Conservation (phyloP, 53 echinoderm and acorn worm species). For the Crossaster papposus region DNA sequence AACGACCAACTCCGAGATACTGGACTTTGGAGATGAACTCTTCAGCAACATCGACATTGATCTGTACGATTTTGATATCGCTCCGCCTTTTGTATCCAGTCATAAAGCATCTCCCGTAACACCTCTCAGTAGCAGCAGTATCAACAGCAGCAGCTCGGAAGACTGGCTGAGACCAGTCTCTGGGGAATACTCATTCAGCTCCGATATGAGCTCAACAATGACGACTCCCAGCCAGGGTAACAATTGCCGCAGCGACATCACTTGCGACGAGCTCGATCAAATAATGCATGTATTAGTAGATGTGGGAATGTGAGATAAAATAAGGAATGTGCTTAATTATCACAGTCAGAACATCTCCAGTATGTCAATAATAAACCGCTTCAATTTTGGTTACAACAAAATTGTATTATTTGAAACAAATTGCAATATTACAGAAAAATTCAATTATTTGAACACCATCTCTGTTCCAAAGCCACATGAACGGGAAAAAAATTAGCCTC, state of each 20-base stretch:
- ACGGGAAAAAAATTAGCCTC: background rate
- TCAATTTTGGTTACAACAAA: background rate
- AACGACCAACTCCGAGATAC: conserved; percentile 71
- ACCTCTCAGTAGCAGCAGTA: conserved; percentile 44
- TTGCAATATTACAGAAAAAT: too few species aligned
- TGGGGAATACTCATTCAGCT: conserved; percentile 60
- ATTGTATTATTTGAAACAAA: background rate
- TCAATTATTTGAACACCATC: background rate
- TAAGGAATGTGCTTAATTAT: conserved; percentile 49
- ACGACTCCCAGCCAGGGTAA: conserved; percentile 54
- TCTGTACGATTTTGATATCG: conserved; percentile 89
- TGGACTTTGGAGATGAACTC: conserved; percentile 81
- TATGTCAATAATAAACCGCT: conserved; percentile 2
- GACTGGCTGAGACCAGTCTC: conserved; percentile 71
- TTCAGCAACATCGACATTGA: conserved; percentile 90
- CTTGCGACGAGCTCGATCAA: conserved; percentile 85
- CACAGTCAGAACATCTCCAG: conserved; percentile 3
- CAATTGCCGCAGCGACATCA: conserved; percentile 82
- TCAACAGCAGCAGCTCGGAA: conserved; percentile 58
- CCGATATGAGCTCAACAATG: conserved; percentile 48
- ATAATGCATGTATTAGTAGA: conserved; percentile 91
- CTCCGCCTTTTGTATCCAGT: conserved; percentile 75
- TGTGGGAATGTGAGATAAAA: conserved; percentile 78
- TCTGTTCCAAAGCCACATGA: background rate
- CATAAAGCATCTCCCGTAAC: conserved; percentile 58